Base-by-base conservation (phyloP, 2,113 vertebrate species). In the Prinia subflava region DNA sequence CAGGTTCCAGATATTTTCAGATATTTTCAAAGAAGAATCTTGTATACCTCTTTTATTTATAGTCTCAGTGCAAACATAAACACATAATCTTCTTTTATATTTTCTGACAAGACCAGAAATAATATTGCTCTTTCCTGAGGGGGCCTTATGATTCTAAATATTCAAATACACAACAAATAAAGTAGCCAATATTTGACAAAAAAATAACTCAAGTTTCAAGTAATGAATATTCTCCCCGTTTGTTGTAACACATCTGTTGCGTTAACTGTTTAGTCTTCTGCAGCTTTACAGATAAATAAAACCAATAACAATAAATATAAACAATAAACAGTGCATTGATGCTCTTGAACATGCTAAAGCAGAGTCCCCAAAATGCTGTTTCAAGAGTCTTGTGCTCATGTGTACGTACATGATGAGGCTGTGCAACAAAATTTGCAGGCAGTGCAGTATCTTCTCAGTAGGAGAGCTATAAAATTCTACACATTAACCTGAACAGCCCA, bases 341-440 rank as follows among this genome's bases (percentile, higher is more conserved):
- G 56, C 14, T 86, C 74, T 85, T 31, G 57, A 85, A 57, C 5
- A n/a, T 3, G 4, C 28, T 77, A 62, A 89, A 83, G 37, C 11
- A 86, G 68, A 73, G 8, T 49, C 92, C 30, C 41, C 41, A 56
- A 76, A 69, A 65, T 80, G 41, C 53, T 89, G 7, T 31, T 55
- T 4, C 1, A 20, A 35, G 3, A 15, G 20, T 37, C 13, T 60
- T 47, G 17, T 62, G 25, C 37, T 39, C 21, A 25, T 35, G 8
- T 65, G 33, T 23, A 10, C 0, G 0, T 1, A 0, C 22, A 37
- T 1, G 2, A 20, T 86, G 13, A 56, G 12, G 8, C 41, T 52
- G 35, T 52, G 46, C 49, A 74, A 57, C 19, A 56, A 64, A 79
- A 86, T n/a, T 44, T 0, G 0, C 24, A 2, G 6, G 15, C 39